phyloP scores from a whole-genome alignment of 2,797 vertebrate genomes.

The Coendou prehensilis region DNA sequence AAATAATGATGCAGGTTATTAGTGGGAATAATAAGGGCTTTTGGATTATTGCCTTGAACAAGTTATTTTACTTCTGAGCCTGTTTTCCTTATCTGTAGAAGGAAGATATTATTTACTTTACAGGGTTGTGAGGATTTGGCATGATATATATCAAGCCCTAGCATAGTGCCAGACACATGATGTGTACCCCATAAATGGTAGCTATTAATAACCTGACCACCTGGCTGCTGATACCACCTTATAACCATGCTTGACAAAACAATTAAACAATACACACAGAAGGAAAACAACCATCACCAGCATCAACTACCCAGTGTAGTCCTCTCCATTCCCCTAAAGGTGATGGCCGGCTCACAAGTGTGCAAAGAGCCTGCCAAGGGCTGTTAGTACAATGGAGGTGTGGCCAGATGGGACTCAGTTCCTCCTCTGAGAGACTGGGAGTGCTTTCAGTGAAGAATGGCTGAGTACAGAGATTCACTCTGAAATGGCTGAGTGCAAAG shows the following conservation, averaged over 20 bases:
- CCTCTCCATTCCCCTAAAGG: not conserved
- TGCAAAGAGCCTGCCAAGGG: not conserved
- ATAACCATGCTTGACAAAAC: conserved; percentile 13
- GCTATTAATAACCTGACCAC: conserved; percentile 28
- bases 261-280: not conserved
- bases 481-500: conserved; percentile 29
- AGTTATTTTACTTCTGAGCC: conserved; percentile 31
- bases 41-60: not conserved
- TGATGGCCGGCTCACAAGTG: not conserved
- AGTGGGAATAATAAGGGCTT: not conserved
- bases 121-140: not conserved
- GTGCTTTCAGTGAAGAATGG: conserved; percentile 31
- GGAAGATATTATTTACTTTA: not conserved
- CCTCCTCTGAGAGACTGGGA: conserved; percentile 13
- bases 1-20: not conserved
- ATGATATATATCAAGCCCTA: not conserved
- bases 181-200: not conserved
- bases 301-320: not conserved
- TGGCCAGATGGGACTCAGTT: conserved; percentile 57
- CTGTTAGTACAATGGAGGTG: conserved; percentile 1
- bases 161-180: not conserved
- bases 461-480: not conserved
- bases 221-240: conserved; percentile 18
- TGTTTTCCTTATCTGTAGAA: conserved; percentile 25
- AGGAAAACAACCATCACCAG: not conserved